Evolutionary conservation across 2,797 vertebrate genomes (phyloP).

Genomic region (Pterois miles): DNA sequence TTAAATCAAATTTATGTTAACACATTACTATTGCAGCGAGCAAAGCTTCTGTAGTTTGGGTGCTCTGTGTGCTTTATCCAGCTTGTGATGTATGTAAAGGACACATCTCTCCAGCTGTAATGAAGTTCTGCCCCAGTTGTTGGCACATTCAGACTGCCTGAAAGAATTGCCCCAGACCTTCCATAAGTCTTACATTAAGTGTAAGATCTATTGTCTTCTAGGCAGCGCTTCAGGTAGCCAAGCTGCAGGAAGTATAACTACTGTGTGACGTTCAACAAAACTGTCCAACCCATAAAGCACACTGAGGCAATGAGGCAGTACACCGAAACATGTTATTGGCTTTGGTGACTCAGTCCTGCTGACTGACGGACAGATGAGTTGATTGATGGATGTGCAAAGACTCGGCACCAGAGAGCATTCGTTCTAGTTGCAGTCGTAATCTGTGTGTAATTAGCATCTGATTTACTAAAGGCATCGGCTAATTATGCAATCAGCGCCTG

Average conservation of each 20-base stretch:
- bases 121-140: neutral
- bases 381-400: constrained; percentile 43
- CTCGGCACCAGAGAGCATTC: constrained; percentile 18
- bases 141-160: neutral
- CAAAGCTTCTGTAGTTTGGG: neutral
- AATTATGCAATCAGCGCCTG: constrained; percentile 59
- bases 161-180: neutral
- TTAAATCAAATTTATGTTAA: too few relatives aligned
- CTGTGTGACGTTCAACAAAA: constrained; percentile 11
- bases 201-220: neutral
- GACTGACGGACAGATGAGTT: constrained; percentile 33
- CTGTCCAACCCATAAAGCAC: constrained; percentile 8
- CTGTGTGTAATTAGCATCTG: constrained; percentile 61
- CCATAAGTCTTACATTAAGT: neutral
- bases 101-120: neutral
- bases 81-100: neutral
- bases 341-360: constrained; percentile 10
- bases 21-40: accelerated
- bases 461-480: constrained; percentile 55
- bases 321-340: neutral
- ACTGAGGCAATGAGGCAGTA: constrained; percentile 15
- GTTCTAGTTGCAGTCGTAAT: constrained; percentile 49
- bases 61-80: neutral
- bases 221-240: neutral
- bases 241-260: neutral